phyloP scores from a whole-genome alignment of 2,888 invertebrate genomes.

The Monopis laevigella region DNA sequence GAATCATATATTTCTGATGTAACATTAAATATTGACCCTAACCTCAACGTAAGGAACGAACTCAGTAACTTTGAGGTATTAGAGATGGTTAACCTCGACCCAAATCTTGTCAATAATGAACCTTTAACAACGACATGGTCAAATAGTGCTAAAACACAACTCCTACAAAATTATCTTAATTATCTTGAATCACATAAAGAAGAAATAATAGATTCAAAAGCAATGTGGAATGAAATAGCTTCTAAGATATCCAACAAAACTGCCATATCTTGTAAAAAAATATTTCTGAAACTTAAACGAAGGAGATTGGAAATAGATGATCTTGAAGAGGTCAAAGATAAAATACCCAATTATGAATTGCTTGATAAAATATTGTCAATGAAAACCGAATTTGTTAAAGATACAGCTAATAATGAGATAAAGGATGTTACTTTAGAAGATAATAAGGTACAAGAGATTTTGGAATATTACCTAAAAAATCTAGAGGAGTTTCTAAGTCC shows the following conservation, averaged over 20 bases:
- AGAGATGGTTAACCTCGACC: no score
- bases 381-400: conserved; percentile 36
- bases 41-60: no score
- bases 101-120: conserved; percentile 15
- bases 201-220: conserved; percentile 32
- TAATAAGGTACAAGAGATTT: conserved; percentile 35
- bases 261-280: conserved; percentile 35
- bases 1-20: no score
- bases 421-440: conserved; percentile 35
- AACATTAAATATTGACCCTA: no score
- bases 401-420: conserved; percentile 15
- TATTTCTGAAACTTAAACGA: conserved; percentile 38
- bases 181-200: conserved; percentile 37
- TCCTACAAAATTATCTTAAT: conserved; percentile 40
- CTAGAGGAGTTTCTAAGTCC: conserved; percentile 49
- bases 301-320: conserved; percentile 18
- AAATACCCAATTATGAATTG: conserved; percentile 27
- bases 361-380: conserved; percentile 36
- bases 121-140: conserved; percentile 35
- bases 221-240: conserved; percentile 47
- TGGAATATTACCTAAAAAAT: conserved; percentile 43
- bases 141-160: conserved; percentile 34
- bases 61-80: no score
- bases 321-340: conserved; percentile 2
- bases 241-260: conserved; percentile 34